Evolutionary conservation across 2,888 invertebrate species (phyloP), one percentile per base, ranked within the genome.

Genomic region (Lasiommata megera): DNA sequence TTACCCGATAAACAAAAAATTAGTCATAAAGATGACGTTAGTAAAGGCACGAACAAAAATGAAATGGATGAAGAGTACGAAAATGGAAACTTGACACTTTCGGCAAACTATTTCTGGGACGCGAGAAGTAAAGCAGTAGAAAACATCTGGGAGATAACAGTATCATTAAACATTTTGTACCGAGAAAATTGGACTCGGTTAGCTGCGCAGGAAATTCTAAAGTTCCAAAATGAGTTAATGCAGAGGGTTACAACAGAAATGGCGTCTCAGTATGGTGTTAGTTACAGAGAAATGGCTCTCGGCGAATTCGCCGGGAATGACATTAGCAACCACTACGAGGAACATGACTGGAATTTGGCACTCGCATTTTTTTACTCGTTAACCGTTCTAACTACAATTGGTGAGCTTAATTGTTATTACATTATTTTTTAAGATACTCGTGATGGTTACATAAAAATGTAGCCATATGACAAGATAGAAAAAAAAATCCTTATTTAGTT

Each of bases 351-450:
- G 96, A 96, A 95, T 80, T 94, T 96, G 80, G 96, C 96, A 55
- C 94, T 95, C 74, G 97, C 98, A 54, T 98, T 98, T 88, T 94
- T 98, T 71, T 98, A 98, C 88, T 98, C 98, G 17, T 93, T 98
- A 68, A 98, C 98, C 36, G 97, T 98, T 66, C 93, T 98, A 71
- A 98, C 98, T 50, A 98, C 96, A 61, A 96, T 96, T 79, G 96
- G 96, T 96, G 82, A 94, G 95, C 54, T 29, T 46, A 11, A 31
- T 31, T 8, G 9, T 11, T 9, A 9, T 5, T 28, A 1, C n/a
- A 18, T 17, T 41, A 18, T 18, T 28, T 28, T 31, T 1, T 5
- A 6, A 7, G 31, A 31, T 9, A 3, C 9, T 31, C 9, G 1
- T 28, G 7, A 6, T 28, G 7, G 7, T 6, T 28, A 31, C 7